These are phyloP conservation scores for Noturus placidus DNA, from an alignment of 2,113 vertebrate genomes.

Conservation along the genomic window DNA sequence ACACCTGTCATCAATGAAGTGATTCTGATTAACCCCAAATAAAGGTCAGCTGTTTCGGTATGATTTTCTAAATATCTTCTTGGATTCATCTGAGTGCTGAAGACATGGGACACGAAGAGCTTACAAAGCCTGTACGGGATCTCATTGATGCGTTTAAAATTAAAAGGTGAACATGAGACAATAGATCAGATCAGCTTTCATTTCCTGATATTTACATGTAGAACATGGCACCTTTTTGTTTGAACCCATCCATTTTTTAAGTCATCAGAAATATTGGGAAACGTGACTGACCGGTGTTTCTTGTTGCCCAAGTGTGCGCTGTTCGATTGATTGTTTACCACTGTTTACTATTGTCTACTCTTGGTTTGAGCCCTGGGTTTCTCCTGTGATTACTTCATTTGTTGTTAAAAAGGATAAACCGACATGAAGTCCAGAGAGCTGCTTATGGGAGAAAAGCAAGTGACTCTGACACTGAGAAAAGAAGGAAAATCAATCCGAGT, in stretches of 20 bases:
- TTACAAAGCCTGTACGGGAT: not conserved
- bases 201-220: not conserved
- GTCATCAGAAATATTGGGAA: not conserved
- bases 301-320: not conserved
- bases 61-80: not conserved
- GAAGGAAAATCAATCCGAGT: not conserved
- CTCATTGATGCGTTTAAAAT: not conserved
- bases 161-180: not conserved
- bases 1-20: not conserved
- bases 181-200: not conserved
- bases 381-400: not conserved
- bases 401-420: not conserved
- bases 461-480: not conserved
- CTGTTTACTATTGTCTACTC: not conserved
- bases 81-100: not conserved
- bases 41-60: not conserved
- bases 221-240: not conserved
- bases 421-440: not conserved
- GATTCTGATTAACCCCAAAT: not conserved
- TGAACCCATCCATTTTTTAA: not conserved
- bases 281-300: not conserved
- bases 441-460: not conserved
- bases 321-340: not conserved
- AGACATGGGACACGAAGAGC: not conserved
- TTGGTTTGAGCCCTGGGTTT: not conserved